These are phyloP conservation scores for Leptocoma aspasia DNA, from an alignment of 2,113 vertebrate genomes.

Conservation along the genomic window DNA sequence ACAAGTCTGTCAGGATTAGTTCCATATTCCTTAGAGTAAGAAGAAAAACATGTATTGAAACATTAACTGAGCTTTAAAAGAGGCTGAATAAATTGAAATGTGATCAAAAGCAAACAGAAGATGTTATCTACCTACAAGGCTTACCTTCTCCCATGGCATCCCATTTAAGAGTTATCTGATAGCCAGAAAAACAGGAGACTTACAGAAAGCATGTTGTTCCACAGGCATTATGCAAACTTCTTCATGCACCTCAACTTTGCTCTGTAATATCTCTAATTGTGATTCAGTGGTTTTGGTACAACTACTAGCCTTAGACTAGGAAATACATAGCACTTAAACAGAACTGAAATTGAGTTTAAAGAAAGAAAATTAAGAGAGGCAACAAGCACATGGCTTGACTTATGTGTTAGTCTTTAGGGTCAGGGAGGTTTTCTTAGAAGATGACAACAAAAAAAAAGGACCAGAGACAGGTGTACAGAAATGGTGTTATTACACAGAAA, in stretches of 20 bases:
- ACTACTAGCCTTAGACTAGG: conserved; percentile 60
- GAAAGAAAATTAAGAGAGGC: background rate
- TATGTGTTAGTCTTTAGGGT: background rate
- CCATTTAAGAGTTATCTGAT: conserved; percentile 2
- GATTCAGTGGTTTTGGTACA: conserved; percentile 27
- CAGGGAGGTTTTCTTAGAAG: background rate
- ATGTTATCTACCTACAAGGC: background rate
- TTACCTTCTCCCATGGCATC: background rate
- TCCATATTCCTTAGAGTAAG: background rate
- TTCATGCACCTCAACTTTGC: background rate
- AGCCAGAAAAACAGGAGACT: conserved; percentile 17
- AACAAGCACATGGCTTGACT: fast-evolving
- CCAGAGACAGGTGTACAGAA: background rate
- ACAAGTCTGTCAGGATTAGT: background rate
- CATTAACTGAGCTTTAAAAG: background rate
- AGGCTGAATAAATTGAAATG: background rate
- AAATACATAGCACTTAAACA: background rate
- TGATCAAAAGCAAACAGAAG: background rate
- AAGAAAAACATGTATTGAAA: background rate
- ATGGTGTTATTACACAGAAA: background rate
- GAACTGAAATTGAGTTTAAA: background rate
- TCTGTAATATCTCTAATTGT: background rate
- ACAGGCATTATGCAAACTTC: background rate
- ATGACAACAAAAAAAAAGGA: background rate
- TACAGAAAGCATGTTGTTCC: background rate